These are phyloP conservation scores for Limnodromus scolopaceus DNA, from an alignment of 2,797 vertebrate genomes.

Conservation along the genomic window DNA sequence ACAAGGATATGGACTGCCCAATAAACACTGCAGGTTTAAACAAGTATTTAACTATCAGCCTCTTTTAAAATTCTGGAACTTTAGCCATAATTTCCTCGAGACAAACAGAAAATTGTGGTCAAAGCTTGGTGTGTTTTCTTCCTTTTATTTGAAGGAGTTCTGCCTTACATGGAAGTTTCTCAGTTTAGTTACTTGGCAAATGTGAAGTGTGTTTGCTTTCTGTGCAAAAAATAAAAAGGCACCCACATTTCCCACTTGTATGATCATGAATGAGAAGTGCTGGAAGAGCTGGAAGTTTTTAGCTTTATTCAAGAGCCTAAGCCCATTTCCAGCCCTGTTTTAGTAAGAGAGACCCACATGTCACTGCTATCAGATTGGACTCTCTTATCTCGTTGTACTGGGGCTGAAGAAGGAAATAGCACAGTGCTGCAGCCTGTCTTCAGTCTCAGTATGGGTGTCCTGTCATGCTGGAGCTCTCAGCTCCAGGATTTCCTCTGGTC, in stretches of 20 bases:
- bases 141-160: background rate
- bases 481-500: background rate
- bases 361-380: background rate
- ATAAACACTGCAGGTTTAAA: background rate
- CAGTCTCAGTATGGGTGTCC: background rate
- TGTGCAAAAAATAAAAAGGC: background rate
- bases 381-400: background rate
- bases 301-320: background rate
- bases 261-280: background rate
- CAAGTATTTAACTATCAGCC: background rate
- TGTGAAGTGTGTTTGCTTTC: background rate
- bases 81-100: background rate
- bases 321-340: background rate
- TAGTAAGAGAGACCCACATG: background rate
- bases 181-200: constrained; percentile 14
- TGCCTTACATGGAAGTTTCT: constrained; percentile 45
- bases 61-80: background rate
- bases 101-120: constrained; percentile 1
- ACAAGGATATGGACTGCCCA: background rate
- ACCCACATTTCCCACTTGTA: background rate
- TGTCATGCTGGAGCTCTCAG: background rate
- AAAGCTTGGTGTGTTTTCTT: background rate
- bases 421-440: background rate
- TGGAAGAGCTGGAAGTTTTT: background rate
- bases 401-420: background rate